Evolutionary conservation across 1,140 invertebrate genomes (phyloP), one percentile per base, ranked within the genome.

Genomic region (Anastrepha obliqua): DNA sequence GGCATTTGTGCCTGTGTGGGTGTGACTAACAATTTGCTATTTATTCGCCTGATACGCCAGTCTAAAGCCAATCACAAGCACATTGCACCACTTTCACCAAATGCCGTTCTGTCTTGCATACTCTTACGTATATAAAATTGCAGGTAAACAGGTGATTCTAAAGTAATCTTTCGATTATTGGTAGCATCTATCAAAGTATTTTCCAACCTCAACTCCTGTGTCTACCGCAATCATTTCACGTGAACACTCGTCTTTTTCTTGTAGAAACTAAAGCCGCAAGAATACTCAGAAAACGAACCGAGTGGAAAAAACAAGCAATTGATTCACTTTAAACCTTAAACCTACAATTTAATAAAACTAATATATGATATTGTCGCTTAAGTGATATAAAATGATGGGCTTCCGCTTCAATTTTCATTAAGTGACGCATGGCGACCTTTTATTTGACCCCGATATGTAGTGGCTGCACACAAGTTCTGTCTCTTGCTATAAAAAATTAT

Each of bases 11-110:
- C 42, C 15, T 74, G 4, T 47, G 42, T n/a, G 65, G 29, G 3
- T 74, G 15, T 74, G 7, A 11, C 2, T 74, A 29, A 9, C 42
- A 74, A 39, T 74, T 17, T 9, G 67, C 17, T 74, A 74, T 74
- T 74, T 74, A 47, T 47, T 15, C 15, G 42, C 67, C 67, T 74
- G 67, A 29, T 74, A 13, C 29, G 29, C 64, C 39, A 42, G 39
- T 74, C 42, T 44, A 74, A 74, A 47, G 39, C 67, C 67, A 74
- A 74, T 74, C 67, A 74, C n/a, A 44, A 74, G 51, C 51, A 55
- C 51, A 11, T 55, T 7, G 51, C 9, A 9, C 42, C 6, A 74
- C 67, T 74, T 74, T 74, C 39, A 74, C 67, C 67, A 2, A 6
- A 47, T 15, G 67, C 1, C 67, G 39, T 39, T 44, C 67, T 7